Base-by-base conservation (phyloP, 37 sponge, comb jelly and placozoan genomes). In the Dysidea cf. avara region DNA sequence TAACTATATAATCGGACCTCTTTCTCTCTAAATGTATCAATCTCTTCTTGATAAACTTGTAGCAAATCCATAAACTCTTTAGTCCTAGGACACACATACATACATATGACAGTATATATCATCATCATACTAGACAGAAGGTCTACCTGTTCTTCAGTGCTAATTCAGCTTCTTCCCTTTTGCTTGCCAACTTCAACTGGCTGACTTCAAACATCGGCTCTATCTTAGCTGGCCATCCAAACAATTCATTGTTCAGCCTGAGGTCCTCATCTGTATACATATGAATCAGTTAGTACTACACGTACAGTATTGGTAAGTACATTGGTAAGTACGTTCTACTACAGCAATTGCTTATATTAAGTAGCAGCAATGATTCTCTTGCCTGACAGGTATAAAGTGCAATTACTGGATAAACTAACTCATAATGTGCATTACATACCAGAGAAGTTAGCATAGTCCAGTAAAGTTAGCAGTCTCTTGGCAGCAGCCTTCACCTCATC, bases 201-300 rank as follows among this genome's bases (percentile, higher is more conserved):
- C 89, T 82, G 40, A 90, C 86, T 21, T 97, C 92, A 92, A 97
- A 94, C 38, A 94, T 87, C 0, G 94, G 95, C 35, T 85, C 92
- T 77, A 97, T 94, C 48, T 80, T 74, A 9, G 51, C 73, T 14
- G 99, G 99, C 99, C 99, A 97, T 56, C 76, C 81, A 64, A 97
- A 88, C 16, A 90, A 86, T 69, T 80, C 72, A 68, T 71, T 87
- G 74, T 97, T 97, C 61, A 97, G 76, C 56, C 74, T 85, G 47
- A 97, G 77, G 52, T 97, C 99, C 70, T 97, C 99, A 52, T 91
- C 94, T 81, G 74, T 28, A 79, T 32, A 18, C 18, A 16, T 48
- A 38, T 35, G 36, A 18, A 49, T 12, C 18, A 22, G 31, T 28
- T 16, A 48, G 28, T 46, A 1, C 21, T 28, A 46, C 25, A 34